Percentiles rank a stretch among this genome's conserved stretches.
Evolutionary conservation across 2,113 vertebrate genomes (phyloP).

Genomic region (Dipodomys spectabilis): DNA sequence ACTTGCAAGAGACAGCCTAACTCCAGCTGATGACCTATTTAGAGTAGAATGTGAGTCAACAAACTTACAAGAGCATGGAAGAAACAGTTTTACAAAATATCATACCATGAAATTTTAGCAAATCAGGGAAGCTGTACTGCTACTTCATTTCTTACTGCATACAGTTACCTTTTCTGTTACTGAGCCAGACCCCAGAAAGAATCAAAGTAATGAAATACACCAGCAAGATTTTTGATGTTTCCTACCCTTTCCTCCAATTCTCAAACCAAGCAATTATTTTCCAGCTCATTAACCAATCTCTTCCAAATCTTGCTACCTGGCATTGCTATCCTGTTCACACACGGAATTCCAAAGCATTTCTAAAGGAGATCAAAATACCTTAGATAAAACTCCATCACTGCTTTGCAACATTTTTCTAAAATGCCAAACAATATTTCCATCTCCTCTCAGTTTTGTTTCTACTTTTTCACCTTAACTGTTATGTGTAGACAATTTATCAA

Average conservation of each 20-base stretch:
- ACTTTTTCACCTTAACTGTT: conserved; percentile 64
- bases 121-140: neutral
- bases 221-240: neutral
- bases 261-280: conserved; percentile 24
- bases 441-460: conserved; percentile 60
- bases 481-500: conserved; percentile 54
- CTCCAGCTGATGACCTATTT: conserved; percentile 11
- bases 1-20: conserved; percentile 4
- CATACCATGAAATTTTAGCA: neutral
- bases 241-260: neutral
- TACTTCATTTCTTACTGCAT: neutral
- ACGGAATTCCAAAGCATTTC: conserved; percentile 17
- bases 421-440: conserved; percentile 41
- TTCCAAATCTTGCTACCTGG: conserved; percentile 5
- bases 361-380: neutral
- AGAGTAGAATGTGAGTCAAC: neutral
- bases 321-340: neutral
- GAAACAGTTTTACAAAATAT: neutral
- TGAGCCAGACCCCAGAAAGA: neutral
- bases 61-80: neutral
- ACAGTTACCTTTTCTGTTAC: neutral
- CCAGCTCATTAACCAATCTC: neutral
- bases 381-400: conserved; percentile 47
- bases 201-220: neutral
- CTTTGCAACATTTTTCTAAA: conserved; percentile 20